phyloP scores from a whole-genome alignment of 2,797 vertebrate genomes.

The Brachymystax lenok region DNA sequence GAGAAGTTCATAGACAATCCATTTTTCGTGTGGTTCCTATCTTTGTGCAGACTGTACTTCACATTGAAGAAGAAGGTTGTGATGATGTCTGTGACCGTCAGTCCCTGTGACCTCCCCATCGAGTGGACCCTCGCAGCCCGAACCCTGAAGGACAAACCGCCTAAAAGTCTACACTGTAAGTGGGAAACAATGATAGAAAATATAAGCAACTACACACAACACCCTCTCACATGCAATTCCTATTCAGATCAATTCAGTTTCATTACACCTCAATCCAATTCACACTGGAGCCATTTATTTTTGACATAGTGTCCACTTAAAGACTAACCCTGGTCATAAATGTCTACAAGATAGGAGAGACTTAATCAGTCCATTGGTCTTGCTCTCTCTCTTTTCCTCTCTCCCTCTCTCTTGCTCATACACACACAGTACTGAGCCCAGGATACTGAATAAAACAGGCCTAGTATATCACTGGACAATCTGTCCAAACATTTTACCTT shows the following conservation, averaged over 20 bases:
- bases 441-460: background rate
- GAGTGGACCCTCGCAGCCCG: slow-evolving; percentile 82
- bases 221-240: background rate
- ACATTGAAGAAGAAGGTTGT: slow-evolving; percentile 76
- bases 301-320: background rate
- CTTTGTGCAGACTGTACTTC: slow-evolving; percentile 81
- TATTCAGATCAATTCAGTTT: background rate
- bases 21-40: background rate
- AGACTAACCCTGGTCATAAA: background rate
- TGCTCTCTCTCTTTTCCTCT: background rate
- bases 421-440: background rate
- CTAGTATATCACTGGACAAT: background rate
- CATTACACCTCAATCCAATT: background rate
- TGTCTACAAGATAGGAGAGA: background rate
- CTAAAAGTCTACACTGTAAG: slow-evolving; percentile 78
- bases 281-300: background rate
- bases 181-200: slow-evolving; percentile 19
- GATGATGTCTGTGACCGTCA: slow-evolving; percentile 82
- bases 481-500: slow-evolving; percentile 4
- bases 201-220: background rate
- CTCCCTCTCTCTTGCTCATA: background rate
- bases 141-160: slow-evolving; percentile 76
- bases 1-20: background rate
- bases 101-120: slow-evolving; percentile 82
- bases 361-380: background rate